These are phyloP conservation scores for Psilanteris sp. DNA, from an alignment of 1,140 invertebrate genomes.

Conservation along the genomic window DNA sequence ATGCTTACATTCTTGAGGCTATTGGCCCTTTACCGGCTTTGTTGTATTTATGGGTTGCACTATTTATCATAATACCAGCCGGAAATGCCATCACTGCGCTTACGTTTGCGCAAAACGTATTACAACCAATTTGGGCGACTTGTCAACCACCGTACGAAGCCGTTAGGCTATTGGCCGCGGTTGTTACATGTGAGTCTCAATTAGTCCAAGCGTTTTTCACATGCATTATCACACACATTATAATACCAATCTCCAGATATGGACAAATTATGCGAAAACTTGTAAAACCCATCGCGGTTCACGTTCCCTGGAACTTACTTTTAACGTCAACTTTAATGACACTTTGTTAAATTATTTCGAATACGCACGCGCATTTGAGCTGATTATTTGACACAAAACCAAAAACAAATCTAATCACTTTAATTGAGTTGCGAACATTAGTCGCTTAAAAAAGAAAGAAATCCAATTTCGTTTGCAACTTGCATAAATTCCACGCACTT, in stretches of 20 bases:
- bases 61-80: conserved; percentile 93
- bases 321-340: too few species aligned
- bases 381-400: too few species aligned
- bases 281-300: too few species aligned
- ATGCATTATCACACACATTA: background rate
- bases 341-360: too few species aligned
- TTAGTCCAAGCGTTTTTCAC: conserved; percentile 14
- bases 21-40: conserved; percentile 95
- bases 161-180: conserved; percentile 34
- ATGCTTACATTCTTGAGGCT: conserved; percentile 95
- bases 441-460: too few species aligned
- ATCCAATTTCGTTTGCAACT: too few species aligned
- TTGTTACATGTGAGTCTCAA: conserved; percentile 45
- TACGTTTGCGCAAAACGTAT: conserved; percentile 96
- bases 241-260: too few species aligned
- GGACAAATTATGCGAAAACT: background rate
- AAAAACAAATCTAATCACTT: too few species aligned
- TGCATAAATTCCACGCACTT: too few species aligned
- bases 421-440: too few species aligned
- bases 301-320: too few species aligned
- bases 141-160: conserved; percentile 77
- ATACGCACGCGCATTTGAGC: too few species aligned
- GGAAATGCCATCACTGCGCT: conserved; percentile 98
- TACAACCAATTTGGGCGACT: conserved; percentile 92
- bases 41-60: conserved; percentile 96